These are phyloP conservation scores for Gymnocephalus cernua DNA, from an alignment of 2,113 vertebrate species.

Conservation along the genomic window DNA sequence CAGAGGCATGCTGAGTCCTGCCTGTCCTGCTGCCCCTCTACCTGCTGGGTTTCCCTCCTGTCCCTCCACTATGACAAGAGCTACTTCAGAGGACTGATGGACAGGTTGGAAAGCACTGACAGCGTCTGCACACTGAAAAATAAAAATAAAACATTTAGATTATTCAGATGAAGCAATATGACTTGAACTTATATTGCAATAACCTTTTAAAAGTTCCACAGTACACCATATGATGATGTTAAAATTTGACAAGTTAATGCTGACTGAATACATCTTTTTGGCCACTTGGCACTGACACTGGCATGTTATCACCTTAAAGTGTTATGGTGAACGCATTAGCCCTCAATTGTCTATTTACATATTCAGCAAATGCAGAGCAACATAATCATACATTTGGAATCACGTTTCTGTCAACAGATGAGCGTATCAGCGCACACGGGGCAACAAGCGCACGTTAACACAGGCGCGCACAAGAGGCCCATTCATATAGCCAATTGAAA, in stretches of 20 bases:
- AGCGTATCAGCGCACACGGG: too few species aligned
- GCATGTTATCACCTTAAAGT: neutral
- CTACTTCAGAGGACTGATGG: neutral
- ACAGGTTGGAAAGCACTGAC: neutral
- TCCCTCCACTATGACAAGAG: constrained; percentile 12
- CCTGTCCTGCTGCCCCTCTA: neutral
- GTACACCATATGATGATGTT: neutral
- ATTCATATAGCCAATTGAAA: too few species aligned
- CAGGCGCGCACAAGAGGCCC: too few species aligned
- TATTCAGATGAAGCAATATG: neutral
- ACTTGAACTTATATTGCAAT: neutral
- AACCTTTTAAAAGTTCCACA: neutral
- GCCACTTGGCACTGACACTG: neutral
- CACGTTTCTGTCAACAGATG: too few species aligned
- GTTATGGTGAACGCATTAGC: neutral
- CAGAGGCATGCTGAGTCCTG: constrained; percentile 88
- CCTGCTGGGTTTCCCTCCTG: constrained; percentile 14
- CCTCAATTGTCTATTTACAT: neutral
- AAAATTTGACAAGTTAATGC: neutral
- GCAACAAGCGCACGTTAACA: too few species aligned
- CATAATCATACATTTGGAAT: too few species aligned
- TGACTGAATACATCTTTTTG: neutral
- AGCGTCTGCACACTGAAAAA: neutral
- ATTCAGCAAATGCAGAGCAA: neutral
- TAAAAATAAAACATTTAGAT: neutral